Percentiles rank a stretch among this genome's conserved stretches.
Conservation (phyloP, 2,888 invertebrate species). For the Tachina grossa region DNA sequence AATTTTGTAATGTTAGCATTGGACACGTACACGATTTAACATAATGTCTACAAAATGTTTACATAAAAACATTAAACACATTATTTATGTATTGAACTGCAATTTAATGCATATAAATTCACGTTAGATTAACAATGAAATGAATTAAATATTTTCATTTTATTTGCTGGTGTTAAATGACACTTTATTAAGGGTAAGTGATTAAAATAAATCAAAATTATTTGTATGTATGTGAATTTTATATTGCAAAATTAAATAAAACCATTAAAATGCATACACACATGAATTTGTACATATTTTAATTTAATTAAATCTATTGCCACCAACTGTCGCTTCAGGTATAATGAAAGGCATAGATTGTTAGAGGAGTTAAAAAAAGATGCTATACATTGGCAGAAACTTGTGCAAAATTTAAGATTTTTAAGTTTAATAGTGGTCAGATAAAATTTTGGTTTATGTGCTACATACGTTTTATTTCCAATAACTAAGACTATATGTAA, state of each 20-base stretch:
- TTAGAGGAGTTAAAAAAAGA: no score
- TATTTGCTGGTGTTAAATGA: slow-evolving; percentile 44
- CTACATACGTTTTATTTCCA: no score
- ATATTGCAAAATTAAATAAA: not conserved
- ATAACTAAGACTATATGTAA: no score
- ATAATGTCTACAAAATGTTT: not conserved
- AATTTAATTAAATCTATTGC: no score
- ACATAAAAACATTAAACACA: not conserved
- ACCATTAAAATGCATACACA: not conserved
- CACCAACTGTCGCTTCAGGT: no score
- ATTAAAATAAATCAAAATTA: slow-evolving; percentile 48
- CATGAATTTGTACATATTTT: no score
- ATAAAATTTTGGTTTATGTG: no score
- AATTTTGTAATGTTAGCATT: not conserved
- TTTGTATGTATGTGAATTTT: not conserved
- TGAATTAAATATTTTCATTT: slow-evolving; percentile 15
- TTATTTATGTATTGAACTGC: slow-evolving; percentile 12
- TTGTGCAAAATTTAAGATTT: no score
- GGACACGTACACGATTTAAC: not conserved
- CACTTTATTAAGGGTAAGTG: slow-evolving; percentile 42
- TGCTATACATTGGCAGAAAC: no score
- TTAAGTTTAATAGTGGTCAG: no score
- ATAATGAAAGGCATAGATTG: no score
- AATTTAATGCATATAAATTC: slow-evolving; percentile 1
- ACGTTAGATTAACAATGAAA: slow-evolving; percentile 13